A percentile compares a stretch with the other conserved stretches of the same genome.
Evolutionary conservation across 2,113 vertebrate genomes (phyloP).

Genomic region (Platanista minor): DNA sequence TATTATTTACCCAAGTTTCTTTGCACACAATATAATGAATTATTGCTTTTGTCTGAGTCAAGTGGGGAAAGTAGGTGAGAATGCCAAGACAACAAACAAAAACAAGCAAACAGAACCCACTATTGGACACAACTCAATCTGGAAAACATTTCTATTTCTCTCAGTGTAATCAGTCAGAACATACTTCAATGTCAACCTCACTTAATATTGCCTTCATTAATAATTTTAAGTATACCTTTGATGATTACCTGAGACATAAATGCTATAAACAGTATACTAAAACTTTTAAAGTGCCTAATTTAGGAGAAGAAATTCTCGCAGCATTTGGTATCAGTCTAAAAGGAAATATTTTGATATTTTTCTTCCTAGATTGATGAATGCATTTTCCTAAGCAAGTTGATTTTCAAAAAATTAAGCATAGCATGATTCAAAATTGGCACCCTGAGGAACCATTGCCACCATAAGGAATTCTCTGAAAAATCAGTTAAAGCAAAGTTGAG

Average conservation of each 20-base stretch:
- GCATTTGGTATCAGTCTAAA: not conserved
- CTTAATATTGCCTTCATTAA: not conserved
- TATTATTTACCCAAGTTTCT: not conserved
- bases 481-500: constrained; percentile 59
- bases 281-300: not conserved
- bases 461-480: constrained; percentile 56
- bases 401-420: constrained; percentile 54
- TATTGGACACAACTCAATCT: not conserved
- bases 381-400: constrained; percentile 7
- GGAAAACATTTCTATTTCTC: not conserved
- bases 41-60: not conserved
- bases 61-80: not conserved
- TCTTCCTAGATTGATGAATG: not conserved
- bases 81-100: not conserved
- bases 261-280: not conserved
- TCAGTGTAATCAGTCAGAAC: not conserved
- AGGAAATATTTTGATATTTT: not conserved
- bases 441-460: not conserved
- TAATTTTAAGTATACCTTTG: not conserved
- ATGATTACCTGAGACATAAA: not conserved
- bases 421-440: constrained; percentile 50
- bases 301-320: not conserved
- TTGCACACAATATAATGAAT: not conserved
- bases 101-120: not conserved
- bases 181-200: not conserved